These are phyloP conservation scores for Ciconia boyciana DNA, from an alignment of 2,113 vertebrate species.

Conservation along the genomic window DNA sequence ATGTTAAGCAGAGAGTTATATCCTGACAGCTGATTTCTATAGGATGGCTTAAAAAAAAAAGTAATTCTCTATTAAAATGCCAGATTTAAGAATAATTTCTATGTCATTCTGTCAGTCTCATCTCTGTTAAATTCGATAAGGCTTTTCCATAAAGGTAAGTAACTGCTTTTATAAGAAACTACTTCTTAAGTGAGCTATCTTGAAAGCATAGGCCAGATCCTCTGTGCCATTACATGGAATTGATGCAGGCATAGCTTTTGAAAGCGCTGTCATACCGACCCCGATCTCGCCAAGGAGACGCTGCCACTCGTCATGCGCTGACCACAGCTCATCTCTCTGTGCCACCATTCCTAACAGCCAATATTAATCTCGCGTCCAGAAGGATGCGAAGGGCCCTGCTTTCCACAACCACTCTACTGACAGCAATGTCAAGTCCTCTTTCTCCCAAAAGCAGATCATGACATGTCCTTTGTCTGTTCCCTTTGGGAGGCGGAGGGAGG, in stretches of 20 bases:
- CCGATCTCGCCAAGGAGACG: accelerated
- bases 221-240: neutral
- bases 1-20: neutral
- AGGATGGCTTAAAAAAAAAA: neutral
- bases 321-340: neutral
- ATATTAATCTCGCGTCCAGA: neutral
- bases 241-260: neutral
- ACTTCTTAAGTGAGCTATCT: neutral
- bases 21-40: neutral
- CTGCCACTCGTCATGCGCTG: neutral
- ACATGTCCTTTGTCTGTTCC: constrained; percentile 12
- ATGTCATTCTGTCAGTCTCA: neutral
- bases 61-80: constrained; percentile 4
- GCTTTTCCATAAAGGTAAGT: neutral
- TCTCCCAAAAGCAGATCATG: neutral
- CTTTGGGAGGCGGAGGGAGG: constrained; percentile 13
- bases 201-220: neutral
- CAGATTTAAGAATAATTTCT: constrained; percentile 2
- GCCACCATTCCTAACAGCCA: neutral
- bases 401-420: neutral
- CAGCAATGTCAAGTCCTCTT: neutral
- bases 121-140: neutral
- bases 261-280: neutral
- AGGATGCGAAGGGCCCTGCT: neutral
- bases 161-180: neutral